phyloP scores from a whole-genome alignment of 2,113 vertebrate genomes.

The human (Homo sapiens) region GRCh38 chr15:52299001-52299500 shows the following conservation, averaged over 20 bases:
- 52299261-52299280: too few relatives aligned
- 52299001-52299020: neutral
- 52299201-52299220: neutral
- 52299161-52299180: neutral
- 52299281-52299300: too few relatives aligned
- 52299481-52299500: too few relatives aligned
- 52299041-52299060: neutral
- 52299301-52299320: too few relatives aligned
- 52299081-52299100: neutral
- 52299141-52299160: neutral
- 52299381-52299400: too few relatives aligned
- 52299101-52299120: neutral
- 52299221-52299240: neutral
- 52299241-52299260: neutral
- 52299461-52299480: too few relatives aligned
- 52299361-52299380: too few relatives aligned
- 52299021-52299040: neutral
- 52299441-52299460: too few relatives aligned
- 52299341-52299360: too few relatives aligned
- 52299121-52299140: neutral
- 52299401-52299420: too few relatives aligned
- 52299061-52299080: neutral
- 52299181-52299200: neutral
- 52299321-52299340: too few relatives aligned
- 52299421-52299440: too few relatives aligned